A percentile compares a stretch with the other conserved stretches of the same genome.
These are phyloP conservation scores for Plagodis pulveraria DNA, from an alignment of 2,888 invertebrate species.

Conservation along the genomic window DNA sequence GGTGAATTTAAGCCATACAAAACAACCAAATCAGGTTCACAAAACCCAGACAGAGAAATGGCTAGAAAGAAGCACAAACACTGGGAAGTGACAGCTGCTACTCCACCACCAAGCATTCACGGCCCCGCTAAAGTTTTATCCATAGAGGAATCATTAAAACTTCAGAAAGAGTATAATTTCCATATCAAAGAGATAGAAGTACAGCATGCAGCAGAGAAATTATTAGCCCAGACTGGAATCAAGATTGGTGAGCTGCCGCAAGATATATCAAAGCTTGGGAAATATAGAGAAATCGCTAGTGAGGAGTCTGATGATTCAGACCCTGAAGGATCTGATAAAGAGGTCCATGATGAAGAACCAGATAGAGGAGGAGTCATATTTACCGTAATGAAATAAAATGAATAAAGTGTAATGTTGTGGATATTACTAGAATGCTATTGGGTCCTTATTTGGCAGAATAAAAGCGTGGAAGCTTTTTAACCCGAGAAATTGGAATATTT, in stretches of 20 bases:
- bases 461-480: too few relatives aligned
- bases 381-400: constrained; percentile 69
- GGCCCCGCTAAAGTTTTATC: constrained; percentile 80
- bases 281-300: constrained; percentile 67
- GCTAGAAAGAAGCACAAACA: constrained; percentile 76
- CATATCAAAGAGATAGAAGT: constrained; percentile 80
- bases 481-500: too few relatives aligned
- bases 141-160: constrained; percentile 83
- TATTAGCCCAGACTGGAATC: constrained; percentile 67
- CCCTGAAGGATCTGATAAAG: constrained; percentile 79
- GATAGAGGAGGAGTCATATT: constrained; percentile 83
- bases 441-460: too few relatives aligned
- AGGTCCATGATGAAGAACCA: constrained; percentile 84
- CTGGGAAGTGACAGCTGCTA: constrained; percentile 87
- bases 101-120: constrained; percentile 84
- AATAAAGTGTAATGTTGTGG: background rate
- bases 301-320: constrained; percentile 68
- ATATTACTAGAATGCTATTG: background rate
- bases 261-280: constrained; percentile 63
- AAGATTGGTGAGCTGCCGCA: constrained; percentile 64
- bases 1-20: constrained; percentile 84
- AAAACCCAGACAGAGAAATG: constrained; percentile 83
- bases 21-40: constrained; percentile 83
- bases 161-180: constrained; percentile 80
- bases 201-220: constrained; percentile 83